Base-by-base conservation (phyloP, 2,888 invertebrate genomes). In the Drosophila monieri region DNA sequence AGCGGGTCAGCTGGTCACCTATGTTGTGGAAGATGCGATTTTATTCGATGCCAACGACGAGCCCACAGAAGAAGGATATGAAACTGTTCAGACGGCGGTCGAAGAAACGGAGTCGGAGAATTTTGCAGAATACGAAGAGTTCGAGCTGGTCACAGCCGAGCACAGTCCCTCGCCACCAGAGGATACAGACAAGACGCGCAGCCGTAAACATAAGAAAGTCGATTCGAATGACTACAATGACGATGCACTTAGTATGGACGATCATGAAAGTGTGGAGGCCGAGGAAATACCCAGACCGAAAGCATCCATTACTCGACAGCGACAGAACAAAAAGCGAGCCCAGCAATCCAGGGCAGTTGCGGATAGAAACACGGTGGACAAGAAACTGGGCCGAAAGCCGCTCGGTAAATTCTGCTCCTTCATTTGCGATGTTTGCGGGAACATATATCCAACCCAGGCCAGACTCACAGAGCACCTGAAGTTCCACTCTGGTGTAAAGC, bases 401-500 rank as follows among this genome's bases (percentile, higher is more conserved):
- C 70, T 68, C 1, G 76, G 80, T n/a, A 90, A 89, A 51, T 80
- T 83, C 21, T 75, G 76, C 12, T 80, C 83, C 1, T 90, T 83
- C 39, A 90, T 91, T 12, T 92, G 92, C 59, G 91, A 91, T 67
- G 89, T 91, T 10, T 92, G 92, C 55, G 91, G 91, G 0, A 92
- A 92, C 57, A 84, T 88, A 15, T 92, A 91, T 72, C 90, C 89
- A 3, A 88, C 89, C 3, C 89, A 90, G 71, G 90, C 90, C 0
- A 89, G 91, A 2, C 83, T 92, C 0, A 91, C 90, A 32, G 89
- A 89, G 52, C 92, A 92, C 58, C 90, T 91, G 78, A 89, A 91
- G 60, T 76, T 91, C 48, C 92, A 91, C 71, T 89, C 88, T 9
- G 89, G 90, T 10, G 77, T 90, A 3, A 91, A 91, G 65, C 90